Conservation (phyloP, 2,888 invertebrate genomes). For the Sinohyriopsis cumingii region DNA sequence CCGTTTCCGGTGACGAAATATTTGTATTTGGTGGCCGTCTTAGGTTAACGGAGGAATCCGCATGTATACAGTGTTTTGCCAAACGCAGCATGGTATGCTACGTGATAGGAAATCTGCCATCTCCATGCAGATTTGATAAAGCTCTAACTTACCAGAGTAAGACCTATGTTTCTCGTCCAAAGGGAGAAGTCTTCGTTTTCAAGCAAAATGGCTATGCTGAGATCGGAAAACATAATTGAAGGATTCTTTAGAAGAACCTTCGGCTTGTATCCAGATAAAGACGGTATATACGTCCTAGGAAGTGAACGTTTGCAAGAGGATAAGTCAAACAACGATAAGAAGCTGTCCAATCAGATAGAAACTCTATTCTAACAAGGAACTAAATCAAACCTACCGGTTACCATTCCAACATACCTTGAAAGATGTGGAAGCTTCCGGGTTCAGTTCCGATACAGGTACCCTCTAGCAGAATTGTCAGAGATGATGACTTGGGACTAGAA, state of each 20-base stretch:
- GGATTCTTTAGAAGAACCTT: slow-evolving; percentile 37
- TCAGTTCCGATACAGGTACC: slow-evolving; percentile 28
- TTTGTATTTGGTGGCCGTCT: slow-evolving; percentile 43
- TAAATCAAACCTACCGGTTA: too few species aligned
- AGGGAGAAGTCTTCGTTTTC: slow-evolving; percentile 34
- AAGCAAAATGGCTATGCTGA: slow-evolving; percentile 15
- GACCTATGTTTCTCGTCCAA: slow-evolving; percentile 26
- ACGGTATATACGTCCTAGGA: slow-evolving; percentile 26
- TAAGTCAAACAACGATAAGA: too few species aligned
- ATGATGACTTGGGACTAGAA: too few species aligned
- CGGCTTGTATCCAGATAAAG: slow-evolving; percentile 24
- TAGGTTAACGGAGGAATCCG: slow-evolving; percentile 31
- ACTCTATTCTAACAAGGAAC: too few species aligned
- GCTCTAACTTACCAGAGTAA: slow-evolving; percentile 30
- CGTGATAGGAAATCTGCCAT: slow-evolving; percentile 29
- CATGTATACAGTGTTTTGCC: slow-evolving; percentile 43
- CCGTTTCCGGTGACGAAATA: slow-evolving; percentile 30
- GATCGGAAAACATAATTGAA: slow-evolving; percentile 13
- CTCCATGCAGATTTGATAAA: slow-evolving; percentile 28
- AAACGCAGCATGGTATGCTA: slow-evolving; percentile 26
- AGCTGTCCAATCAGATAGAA: too few species aligned
- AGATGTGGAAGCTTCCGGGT: slow-evolving; percentile 31
- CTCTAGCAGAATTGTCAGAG: slow-evolving; percentile 33
- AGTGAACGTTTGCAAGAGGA: slow-evolving; percentile 10
- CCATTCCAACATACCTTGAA: slow-evolving; percentile 12